A percentile compares a stretch with the other conserved stretches of the same genome.
Evolutionary conservation across 2,888 invertebrate species (phyloP).

Genomic region (Maniola hyperantus): DNA sequence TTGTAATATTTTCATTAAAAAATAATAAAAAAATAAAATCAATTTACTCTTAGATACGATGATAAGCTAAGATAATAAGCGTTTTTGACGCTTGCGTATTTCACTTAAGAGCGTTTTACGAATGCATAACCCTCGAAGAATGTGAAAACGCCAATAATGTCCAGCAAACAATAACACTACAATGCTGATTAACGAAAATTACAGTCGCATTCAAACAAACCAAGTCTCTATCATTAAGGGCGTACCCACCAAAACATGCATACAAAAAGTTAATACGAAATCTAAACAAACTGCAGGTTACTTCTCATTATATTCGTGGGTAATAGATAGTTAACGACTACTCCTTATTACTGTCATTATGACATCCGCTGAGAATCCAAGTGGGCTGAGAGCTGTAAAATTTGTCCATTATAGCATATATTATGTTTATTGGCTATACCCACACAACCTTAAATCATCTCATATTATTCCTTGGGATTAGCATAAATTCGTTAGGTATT

Average conservation of each 20-base stretch:
- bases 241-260: constrained; percentile 16
- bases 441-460: constrained; percentile 10
- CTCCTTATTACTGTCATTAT: constrained; percentile 39
- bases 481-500: neutral
- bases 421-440: constrained; percentile 6
- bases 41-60: too few species aligned
- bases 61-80: too few species aligned
- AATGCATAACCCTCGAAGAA: neutral
- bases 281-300: constrained; percentile 41
- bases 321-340: constrained; percentile 42
- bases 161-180: constrained; percentile 13
- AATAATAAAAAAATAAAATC: too few species aligned
- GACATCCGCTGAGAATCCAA: constrained; percentile 32
- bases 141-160: constrained; percentile 2
- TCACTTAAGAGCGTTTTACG: too few species aligned
- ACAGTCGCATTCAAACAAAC: constrained; percentile 14
- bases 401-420: constrained; percentile 1
- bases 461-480: neutral
- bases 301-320: constrained; percentile 42
- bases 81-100: too few species aligned
- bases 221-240: constrained; percentile 24
- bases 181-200: constrained; percentile 8
- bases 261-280: constrained; percentile 39
- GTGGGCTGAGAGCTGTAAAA: constrained; percentile 22
- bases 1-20: too few species aligned